Base-by-base conservation (phyloP, 2,797 vertebrate species). In the Emys orbicularis region DNA sequence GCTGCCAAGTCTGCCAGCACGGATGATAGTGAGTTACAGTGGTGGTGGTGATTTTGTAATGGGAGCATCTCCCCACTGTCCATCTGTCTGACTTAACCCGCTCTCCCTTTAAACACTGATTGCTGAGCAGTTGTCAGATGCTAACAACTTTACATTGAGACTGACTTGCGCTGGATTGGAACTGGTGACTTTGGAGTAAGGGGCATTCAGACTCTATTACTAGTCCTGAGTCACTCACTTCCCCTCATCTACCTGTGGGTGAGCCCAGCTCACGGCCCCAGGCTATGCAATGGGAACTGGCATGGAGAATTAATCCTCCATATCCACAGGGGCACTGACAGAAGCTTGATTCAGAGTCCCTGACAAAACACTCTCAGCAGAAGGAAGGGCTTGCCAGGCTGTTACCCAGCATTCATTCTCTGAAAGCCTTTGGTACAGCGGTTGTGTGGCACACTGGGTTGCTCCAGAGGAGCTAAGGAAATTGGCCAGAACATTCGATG, bases 191-290 rank as follows among this genome's bases (percentile, higher is more conserved):
- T 76, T 54, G 7, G n/a, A 12, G 31, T 2, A 12, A 77, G 54
- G 19, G 25, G 15, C 76, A 12, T 27, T 34, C 4, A 0, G 6
- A 82, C 37, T 49, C 65, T 2, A 0, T 47, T 52, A 16, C 68
- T 12, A 80, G 19, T 74, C 59, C 10, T 25, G 41, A 49, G 5
- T 18, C 76, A 76, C 49, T 34, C 4, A 12, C 77, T 34, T 18
- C 10, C 81, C 54, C 21, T 25, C 10, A 41, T 3, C 2, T 0
- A 6, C 31, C 41, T 37, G 16, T 57, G 49, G 37, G 72, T 41
- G 29, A 61, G 19, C 50, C 3, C 68, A 82, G 16, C 2, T 50
- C 34, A n/a, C 5, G 18, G 74, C 44, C 41, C 25, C 44, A 27
- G 44, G 13, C 25, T 47, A 49, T 77, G 25, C 44, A 41, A 8